Conservation (phyloP, 2,113 vertebrate genomes). For the Marmota monax region DNA sequence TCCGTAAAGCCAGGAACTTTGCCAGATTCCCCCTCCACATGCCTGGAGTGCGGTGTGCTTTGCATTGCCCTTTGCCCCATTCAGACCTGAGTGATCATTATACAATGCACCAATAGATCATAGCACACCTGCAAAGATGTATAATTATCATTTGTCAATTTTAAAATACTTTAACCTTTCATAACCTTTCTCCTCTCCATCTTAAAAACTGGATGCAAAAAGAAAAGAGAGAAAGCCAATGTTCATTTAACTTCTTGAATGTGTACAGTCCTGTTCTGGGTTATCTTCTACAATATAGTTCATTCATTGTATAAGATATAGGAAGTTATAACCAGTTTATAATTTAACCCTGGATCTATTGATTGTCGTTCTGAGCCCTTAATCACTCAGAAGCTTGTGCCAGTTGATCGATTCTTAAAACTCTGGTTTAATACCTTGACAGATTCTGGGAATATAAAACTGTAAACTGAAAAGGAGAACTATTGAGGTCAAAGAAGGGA, state of each 20-base stretch:
- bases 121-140: too few species aligned
- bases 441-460: not conserved
- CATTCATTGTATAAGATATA: not conserved
- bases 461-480: slow-evolving; percentile 9
- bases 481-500: not conserved
- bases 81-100: not conserved
- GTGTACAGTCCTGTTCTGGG: not conserved
- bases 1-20: not conserved
- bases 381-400: not conserved
- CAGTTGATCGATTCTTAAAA: not conserved
- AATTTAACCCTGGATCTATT: not conserved
- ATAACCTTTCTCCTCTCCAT: not conserved
- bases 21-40: not conserved
- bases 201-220: not conserved
- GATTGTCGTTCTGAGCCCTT: not conserved
- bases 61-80: not conserved
- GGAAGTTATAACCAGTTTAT: not conserved
- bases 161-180: not conserved
- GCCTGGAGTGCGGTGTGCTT: not conserved
- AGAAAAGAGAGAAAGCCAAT: not conserved
- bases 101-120: not conserved
- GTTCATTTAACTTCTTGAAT: not conserved
- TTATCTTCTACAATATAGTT: not conserved
- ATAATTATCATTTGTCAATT: not conserved
- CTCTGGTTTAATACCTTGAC: not conserved